phyloP scores from a whole-genome alignment of 1,140 invertebrate genomes.

The Pararge aegeria region DNA sequence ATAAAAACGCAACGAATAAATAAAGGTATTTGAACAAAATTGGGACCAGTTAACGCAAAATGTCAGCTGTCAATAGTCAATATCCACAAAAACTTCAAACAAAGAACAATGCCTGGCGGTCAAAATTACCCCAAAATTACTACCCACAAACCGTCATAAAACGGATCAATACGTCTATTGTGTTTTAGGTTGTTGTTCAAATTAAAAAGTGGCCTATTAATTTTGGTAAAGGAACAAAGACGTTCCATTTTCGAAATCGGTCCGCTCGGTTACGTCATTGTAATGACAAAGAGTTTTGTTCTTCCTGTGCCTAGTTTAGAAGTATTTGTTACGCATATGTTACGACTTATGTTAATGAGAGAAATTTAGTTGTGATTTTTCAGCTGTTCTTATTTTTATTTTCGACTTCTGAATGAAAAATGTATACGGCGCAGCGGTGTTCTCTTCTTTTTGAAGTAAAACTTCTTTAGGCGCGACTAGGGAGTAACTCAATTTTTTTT shows the following conservation, averaged over 20 bases:
- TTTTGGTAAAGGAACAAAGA: conserved; percentile 54
- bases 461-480: too few species aligned
- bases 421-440: too few species aligned
- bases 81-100: conserved; percentile 33
- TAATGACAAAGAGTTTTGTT: conserved; percentile 38
- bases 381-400: not conserved
- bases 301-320: conserved; percentile 15
- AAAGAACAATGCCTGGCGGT: conserved; percentile 38
- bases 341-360: conserved; percentile 25
- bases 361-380: conserved; percentile 4
- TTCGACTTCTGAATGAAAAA: not conserved
- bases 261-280: conserved; percentile 51
- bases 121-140: conserved; percentile 49
- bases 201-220: conserved; percentile 38
- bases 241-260: conserved; percentile 66
- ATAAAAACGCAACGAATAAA: not conserved
- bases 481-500: too few species aligned
- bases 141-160: conserved; percentile 35
- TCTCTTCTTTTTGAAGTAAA: too few species aligned
- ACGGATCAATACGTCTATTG: conserved; percentile 38
- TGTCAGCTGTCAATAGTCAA: conserved; percentile 28
- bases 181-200: conserved; percentile 27
- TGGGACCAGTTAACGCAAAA: conserved; percentile 13
- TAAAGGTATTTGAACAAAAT: not conserved
- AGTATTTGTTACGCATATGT: conserved; percentile 37